These are phyloP conservation scores for Chrysaora quinquecirrha DNA, from an alignment of 30 jellyfish, hydroid and myxozoan genomes.

Conservation along the genomic window DNA sequence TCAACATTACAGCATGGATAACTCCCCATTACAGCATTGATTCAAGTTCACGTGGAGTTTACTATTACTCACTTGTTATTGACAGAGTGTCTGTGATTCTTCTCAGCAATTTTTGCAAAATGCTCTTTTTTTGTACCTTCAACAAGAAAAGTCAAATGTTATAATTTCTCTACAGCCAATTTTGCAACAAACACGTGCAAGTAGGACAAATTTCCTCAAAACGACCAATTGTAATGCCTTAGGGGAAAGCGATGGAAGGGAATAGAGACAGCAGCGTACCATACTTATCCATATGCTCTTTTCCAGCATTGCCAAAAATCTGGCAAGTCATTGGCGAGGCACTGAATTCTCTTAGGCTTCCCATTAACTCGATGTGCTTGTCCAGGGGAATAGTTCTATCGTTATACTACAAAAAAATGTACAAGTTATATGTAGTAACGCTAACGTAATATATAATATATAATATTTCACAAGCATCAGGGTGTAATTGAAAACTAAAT, in stretches of 20 bases:
- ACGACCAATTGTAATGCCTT: too few relatives aligned
- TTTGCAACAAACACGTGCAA: too few relatives aligned
- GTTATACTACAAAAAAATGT: conserved; percentile 44
- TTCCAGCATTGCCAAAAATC: conserved; percentile 96
- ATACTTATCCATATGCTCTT: conserved; percentile 92
- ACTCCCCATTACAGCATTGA: too few relatives aligned
- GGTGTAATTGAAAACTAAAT: too few relatives aligned
- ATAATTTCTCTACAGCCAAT: too few relatives aligned
- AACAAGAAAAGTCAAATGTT: too few relatives aligned
- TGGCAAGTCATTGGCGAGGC: conserved; percentile 89
- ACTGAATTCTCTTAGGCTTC: conserved; percentile 57
- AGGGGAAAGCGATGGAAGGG: too few relatives aligned
- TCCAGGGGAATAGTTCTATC: conserved; percentile 91
- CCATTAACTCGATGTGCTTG: conserved; percentile 79
- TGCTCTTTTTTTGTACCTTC: conserved; percentile 82
- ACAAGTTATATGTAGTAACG: background rate
- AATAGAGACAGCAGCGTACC: too few relatives aligned
- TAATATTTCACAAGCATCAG: too few relatives aligned
- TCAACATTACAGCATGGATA: too few relatives aligned
- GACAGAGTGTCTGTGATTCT: conserved; percentile 92
- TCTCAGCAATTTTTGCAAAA: conserved; percentile 90
- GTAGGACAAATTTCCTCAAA: too few relatives aligned
- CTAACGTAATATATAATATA: background rate
- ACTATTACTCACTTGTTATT: conserved; percentile 74
- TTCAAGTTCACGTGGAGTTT: too few relatives aligned